Conservation (phyloP, 2,888 invertebrate genomes). For the Drosophila crucigera region DNA sequence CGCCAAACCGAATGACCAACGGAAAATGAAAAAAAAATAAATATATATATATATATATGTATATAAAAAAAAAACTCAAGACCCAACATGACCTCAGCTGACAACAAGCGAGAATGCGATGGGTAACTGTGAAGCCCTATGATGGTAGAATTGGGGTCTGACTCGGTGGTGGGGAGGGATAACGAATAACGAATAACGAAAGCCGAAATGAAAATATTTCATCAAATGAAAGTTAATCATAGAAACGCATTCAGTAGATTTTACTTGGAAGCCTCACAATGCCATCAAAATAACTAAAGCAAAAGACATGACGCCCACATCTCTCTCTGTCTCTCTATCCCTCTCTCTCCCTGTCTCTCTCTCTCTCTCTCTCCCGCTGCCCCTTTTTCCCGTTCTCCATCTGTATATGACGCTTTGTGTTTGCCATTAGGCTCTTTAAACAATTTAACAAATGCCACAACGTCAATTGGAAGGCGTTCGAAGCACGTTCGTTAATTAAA, state of each 20-base stretch:
- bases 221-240: conserved; percentile 73
- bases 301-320: conserved; percentile 54
- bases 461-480: conserved; percentile 67
- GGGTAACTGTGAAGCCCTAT: conserved; percentile 48
- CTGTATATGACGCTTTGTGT: not conserved
- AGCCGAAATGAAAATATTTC: conserved; percentile 68
- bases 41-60: too few species aligned
- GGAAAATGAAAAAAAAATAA: conserved; percentile 18
- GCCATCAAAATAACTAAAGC: conserved; percentile 61
- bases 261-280: conserved; percentile 62
- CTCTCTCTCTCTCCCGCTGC: not conserved
- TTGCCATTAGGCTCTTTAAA: conserved; percentile 53
- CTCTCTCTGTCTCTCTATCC: not conserved
- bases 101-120: conserved; percentile 27
- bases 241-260: conserved; percentile 69
- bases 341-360: not conserved
- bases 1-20: conserved; percentile 3
- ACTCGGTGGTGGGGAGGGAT: not conserved
- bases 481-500: conserved; percentile 62
- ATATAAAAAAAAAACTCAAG: conserved; percentile 3
- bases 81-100: conserved; percentile 51
- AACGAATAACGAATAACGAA: conserved; percentile 41
- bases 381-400: not conserved
- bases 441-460: conserved; percentile 64
- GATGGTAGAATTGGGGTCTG: conserved; percentile 9